phyloP scores from a whole-genome alignment of 1,140 invertebrate genomes.

The Meloidogyne floridensis region DNA sequence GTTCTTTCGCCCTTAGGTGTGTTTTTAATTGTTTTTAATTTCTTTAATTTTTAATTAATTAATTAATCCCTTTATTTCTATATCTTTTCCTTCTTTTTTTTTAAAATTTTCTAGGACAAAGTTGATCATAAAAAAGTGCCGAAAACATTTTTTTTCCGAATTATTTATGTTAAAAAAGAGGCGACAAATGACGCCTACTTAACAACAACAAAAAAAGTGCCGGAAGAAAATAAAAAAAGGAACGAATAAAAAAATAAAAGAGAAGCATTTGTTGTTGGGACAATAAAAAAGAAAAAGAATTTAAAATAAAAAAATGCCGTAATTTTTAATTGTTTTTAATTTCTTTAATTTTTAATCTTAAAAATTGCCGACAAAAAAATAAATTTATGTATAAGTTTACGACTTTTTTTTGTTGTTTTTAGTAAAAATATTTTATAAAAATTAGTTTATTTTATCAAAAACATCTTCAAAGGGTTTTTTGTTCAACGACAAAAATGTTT shows the following conservation, averaged over 20 bases:
- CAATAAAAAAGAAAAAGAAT: background rate
- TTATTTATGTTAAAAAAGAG: no score
- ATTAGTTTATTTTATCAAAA: background rate
- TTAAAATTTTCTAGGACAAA: no score
- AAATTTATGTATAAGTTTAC: background rate
- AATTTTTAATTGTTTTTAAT: background rate
- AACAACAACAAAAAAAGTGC: background rate
- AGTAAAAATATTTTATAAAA: background rate
- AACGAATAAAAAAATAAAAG: background rate
- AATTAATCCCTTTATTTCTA: no score
- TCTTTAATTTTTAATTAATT: no score
- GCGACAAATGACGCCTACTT: no score
- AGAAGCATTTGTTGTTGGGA: background rate
- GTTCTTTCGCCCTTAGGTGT: no score
- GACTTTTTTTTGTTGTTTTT: background rate
- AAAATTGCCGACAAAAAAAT: background rate
- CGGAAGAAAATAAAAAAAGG: background rate
- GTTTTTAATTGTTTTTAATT: no score
- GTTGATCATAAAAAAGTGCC: no score
- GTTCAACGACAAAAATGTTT: no score
- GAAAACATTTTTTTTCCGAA: no score
- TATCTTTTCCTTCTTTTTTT: no score
- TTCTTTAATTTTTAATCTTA: background rate
- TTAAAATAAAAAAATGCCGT: background rate
- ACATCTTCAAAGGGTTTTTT: no score